phyloP scores from a whole-genome alignment of 2,113 vertebrate species.

The Oncorhynchus clarkii region DNA sequence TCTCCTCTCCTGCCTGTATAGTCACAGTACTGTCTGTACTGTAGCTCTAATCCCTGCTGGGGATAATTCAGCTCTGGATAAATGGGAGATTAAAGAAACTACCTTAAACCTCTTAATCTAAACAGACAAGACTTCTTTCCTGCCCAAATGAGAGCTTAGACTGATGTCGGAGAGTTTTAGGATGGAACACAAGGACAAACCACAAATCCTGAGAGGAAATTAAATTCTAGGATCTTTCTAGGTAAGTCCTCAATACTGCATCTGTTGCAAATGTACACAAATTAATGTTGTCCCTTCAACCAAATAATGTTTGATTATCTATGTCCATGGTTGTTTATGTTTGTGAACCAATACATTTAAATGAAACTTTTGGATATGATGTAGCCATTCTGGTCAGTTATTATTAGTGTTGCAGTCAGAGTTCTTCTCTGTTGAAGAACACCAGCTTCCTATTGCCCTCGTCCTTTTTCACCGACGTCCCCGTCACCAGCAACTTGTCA shows the following conservation, averaged over 20 bases:
- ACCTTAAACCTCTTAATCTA: slow-evolving; percentile 3
- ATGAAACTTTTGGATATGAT: too few relatives aligned
- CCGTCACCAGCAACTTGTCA: slow-evolving; percentile 89
- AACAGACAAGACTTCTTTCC: not conserved
- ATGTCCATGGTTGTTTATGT: not conserved
- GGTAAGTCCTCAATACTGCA: not conserved
- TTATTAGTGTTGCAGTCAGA: not conserved
- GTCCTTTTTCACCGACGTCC: slow-evolving; percentile 89
- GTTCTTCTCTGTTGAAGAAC: slow-evolving; percentile 84
- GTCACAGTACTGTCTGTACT: not conserved
- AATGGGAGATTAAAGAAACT: not conserved
- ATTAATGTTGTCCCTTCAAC: not conserved
- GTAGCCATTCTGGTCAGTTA: too few relatives aligned
- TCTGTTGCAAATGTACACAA: not conserved
- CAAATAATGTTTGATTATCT: too few relatives aligned
- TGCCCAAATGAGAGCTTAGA: slow-evolving; percentile 15
- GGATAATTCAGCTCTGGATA: slow-evolving; percentile 11
- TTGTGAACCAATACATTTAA: too few relatives aligned
- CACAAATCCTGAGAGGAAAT: not conserved
- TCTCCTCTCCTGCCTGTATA: not conserved
- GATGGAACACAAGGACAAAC: not conserved
- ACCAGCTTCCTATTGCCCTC: slow-evolving; percentile 86
- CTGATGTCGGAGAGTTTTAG: slow-evolving; percentile 7
- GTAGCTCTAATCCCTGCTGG: not conserved
- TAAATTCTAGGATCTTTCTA: not conserved